Evolutionary conservation across 2,113 vertebrate species (phyloP).

Genomic region (Peromyscus maniculatus): DNA sequence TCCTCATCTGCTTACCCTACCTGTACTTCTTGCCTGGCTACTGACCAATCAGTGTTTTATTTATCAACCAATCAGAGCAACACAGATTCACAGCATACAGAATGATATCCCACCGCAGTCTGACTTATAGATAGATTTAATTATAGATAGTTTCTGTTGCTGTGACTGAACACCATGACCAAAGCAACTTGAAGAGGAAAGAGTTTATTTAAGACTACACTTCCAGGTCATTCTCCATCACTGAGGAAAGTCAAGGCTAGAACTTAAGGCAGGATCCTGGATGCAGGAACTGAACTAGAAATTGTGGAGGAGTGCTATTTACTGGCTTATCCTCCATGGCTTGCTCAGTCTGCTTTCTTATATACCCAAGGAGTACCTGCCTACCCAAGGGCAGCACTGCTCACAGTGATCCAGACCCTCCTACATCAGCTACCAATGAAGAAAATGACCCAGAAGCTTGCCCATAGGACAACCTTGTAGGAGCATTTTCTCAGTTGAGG

Average conservation of each 20-base stretch:
- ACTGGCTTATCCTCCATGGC: not conserved
- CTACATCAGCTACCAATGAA: not conserved
- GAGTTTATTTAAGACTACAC: not conserved
- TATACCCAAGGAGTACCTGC: not conserved
- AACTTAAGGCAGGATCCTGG: not conserved
- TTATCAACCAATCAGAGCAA: no score
- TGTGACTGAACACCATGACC: not conserved
- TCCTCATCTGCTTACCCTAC: no score
- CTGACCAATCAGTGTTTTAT: no score
- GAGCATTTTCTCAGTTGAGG: not conserved
- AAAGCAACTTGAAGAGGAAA: not conserved
- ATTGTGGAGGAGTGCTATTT: not conserved
- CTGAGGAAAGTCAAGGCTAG: not conserved
- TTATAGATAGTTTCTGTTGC: not conserved
- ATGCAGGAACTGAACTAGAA: not conserved
- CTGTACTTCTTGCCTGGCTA: no score
- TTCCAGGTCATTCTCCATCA: not conserved
- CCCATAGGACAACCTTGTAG: not conserved
- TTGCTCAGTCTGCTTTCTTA: not conserved
- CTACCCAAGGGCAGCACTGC: not conserved
- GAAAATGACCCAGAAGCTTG: not conserved
- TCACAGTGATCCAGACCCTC: not conserved
- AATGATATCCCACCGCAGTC: no score
- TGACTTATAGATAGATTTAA: not conserved
- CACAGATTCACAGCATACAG: no score